A percentile compares a stretch with the other conserved stretches of the same genome.
Conservation (phyloP, 2,888 invertebrate species). For the Agonopterix arenella region DNA sequence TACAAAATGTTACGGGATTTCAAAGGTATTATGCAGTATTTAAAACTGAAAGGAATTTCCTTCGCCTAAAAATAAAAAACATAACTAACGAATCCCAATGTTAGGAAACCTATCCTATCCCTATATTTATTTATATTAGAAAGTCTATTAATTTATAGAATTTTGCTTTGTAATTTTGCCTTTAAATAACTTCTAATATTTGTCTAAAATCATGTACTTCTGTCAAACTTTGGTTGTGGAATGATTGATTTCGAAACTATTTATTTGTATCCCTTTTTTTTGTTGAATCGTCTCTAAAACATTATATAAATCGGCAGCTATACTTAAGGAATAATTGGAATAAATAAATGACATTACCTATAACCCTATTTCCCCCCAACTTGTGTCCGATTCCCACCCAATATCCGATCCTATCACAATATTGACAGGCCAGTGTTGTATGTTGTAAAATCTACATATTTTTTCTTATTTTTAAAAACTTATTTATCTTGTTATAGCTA, state of each 20-base stretch:
- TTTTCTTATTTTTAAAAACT: slow-evolving; percentile 58
- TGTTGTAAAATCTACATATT: slow-evolving; percentile 41
- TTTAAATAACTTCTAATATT: slow-evolving; percentile 35
- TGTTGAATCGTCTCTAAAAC: slow-evolving; percentile 50
- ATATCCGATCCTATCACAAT: slow-evolving; percentile 50
- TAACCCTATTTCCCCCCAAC: slow-evolving; percentile 14
- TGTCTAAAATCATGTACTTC: slow-evolving; percentile 18
- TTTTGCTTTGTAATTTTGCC: slow-evolving; percentile 68
- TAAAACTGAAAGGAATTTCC: slow-evolving; percentile 15
- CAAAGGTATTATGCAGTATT: slow-evolving; percentile 24
- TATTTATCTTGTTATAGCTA: slow-evolving; percentile 66
- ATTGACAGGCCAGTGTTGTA: slow-evolving; percentile 76
- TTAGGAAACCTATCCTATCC: slow-evolving; percentile 53
- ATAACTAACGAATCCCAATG: slow-evolving; percentile 42
- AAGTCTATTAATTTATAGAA: slow-evolving; percentile 48
- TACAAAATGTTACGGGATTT: slow-evolving; percentile 12
- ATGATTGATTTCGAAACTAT: slow-evolving; percentile 34
- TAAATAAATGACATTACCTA: slow-evolving; percentile 65
- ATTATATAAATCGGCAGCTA: slow-evolving; percentile 63
- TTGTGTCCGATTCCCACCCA: slow-evolving; percentile 22
- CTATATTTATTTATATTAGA: slow-evolving; percentile 64
- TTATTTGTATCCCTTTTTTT: slow-evolving; percentile 51
- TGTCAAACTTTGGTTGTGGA: slow-evolving; percentile 49
- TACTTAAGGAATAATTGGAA: slow-evolving; percentile 70
- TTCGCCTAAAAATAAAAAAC: slow-evolving; percentile 15